phyloP scores from a whole-genome alignment of 2,113 vertebrate species.

The Lates calcarifer region DNA sequence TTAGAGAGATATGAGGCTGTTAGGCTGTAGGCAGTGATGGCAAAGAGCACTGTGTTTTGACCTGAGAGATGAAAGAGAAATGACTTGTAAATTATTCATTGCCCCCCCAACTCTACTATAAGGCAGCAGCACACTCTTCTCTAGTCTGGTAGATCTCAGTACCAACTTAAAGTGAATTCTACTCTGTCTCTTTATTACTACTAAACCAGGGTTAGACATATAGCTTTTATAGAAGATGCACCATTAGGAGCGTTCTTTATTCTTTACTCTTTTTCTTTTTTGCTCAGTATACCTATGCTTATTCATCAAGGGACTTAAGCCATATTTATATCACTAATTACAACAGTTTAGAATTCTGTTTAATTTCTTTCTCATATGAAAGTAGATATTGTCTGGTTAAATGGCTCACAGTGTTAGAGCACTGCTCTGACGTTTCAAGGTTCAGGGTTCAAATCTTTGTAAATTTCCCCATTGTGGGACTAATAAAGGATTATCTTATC shows the following conservation, averaged over 20 bases:
- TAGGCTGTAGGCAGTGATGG: background rate
- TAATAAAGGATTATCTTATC: too few relatives aligned
- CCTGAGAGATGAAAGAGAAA: slow-evolving; percentile 70
- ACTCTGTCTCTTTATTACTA: background rate
- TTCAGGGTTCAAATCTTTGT: too few relatives aligned
- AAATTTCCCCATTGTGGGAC: too few relatives aligned
- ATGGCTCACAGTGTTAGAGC: too few relatives aligned
- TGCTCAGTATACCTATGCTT: background rate
- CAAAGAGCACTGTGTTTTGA: slow-evolving; percentile 53
- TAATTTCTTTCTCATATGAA: background rate
- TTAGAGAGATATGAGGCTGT: slow-evolving; percentile 36
- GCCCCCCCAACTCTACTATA: slow-evolving; percentile 28
- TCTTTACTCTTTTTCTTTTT: background rate
- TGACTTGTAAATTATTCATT: slow-evolving; percentile 65
- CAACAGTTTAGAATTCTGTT: background rate
- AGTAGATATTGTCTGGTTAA: too few relatives aligned
- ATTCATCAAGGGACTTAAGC: background rate
- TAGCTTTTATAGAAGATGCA: background rate
- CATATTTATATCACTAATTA: background rate
- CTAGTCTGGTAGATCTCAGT: background rate
- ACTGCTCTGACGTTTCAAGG: too few relatives aligned
- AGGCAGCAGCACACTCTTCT: slow-evolving; percentile 23
- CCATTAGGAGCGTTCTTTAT: background rate
- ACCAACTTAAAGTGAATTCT: background rate
- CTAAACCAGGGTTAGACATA: background rate